Base-by-base conservation (phyloP, 1,140 invertebrate genomes). In the Pygmarrhopalites habei region DNA sequence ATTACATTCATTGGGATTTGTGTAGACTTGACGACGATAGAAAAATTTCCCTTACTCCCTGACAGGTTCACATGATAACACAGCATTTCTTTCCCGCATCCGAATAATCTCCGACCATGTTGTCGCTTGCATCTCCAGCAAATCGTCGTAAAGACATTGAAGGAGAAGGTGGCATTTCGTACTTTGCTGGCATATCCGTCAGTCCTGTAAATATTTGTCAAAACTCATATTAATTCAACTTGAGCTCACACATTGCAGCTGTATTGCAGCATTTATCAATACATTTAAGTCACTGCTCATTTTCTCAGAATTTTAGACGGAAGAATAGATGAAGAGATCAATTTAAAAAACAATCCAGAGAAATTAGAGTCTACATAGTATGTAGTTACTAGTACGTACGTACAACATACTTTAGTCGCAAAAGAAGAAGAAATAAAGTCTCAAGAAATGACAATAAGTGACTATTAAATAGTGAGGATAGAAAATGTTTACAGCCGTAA, bases 81-180 rank as follows among this genome's bases (percentile, higher is more conserved):
- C 69, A 71, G 58, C 69, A 71, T 39, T 65, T 65, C 35, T 63
- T 68, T 29, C 66, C 60, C 17, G 57, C 56, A 15, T 66, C 65
- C 10, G 58, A 58, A 41, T 70, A 64, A 41, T 71, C 69, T 46
- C 70, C 68, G 19, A 75, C 70, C 23, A 73, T 67, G 61, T 74
- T 74, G 26, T 66, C 68, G n/a, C n/a, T n/a, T 12, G 74, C 70
- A 60, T 72, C 71, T 25, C 72, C 73, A 32, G 71, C 64, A 67
- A 72, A 75, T 39, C 70, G 67, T 49, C 66, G 66, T 29, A 73
- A 53, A 5, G 68, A 68, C 39, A 67, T 67, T 12, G 68, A 71
- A 23, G 74, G 74, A 29, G 72, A 73, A 2, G 72, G 63, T 19
- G 73, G 73, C 23, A 69, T 28, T 15, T 72, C 67, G 29, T 72